phyloP scores from a whole-genome alignment of 2,113 vertebrate species.

The Lagenorhynchus albirostris region DNA sequence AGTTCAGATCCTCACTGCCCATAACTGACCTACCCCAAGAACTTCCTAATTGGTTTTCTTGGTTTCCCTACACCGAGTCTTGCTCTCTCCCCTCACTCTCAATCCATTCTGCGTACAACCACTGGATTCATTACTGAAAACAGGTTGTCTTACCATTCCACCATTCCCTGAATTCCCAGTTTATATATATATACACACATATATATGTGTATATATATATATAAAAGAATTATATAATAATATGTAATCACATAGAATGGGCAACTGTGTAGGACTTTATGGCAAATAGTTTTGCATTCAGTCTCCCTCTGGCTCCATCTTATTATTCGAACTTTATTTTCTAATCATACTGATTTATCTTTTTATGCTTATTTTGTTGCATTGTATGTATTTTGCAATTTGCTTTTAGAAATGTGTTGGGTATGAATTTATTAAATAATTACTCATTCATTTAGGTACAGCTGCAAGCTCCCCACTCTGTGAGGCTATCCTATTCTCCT shows the following conservation, averaged over 20 bases:
- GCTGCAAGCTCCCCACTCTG: background rate
- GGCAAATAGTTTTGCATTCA: background rate
- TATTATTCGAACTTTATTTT: background rate
- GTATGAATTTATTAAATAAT: slow-evolving; percentile 12
- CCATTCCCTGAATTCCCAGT: background rate
- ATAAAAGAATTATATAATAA: background rate
- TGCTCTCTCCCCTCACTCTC: background rate
- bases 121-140: background rate
- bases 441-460: background rate
- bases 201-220: background rate
- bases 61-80: background rate
- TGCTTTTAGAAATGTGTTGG: background rate
- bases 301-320: background rate
- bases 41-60: background rate
- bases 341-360: background rate
- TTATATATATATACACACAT: background rate
- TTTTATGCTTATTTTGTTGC: background rate
- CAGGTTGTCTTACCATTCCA: background rate
- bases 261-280: background rate
- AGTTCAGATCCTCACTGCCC: background rate
- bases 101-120: background rate
- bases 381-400: background rate
- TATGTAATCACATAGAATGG: background rate
- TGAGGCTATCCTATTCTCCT: background rate
- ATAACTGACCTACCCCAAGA: background rate